Base-by-base conservation (phyloP, 2,113 vertebrate genomes). In the Tichodroma muraria region DNA sequence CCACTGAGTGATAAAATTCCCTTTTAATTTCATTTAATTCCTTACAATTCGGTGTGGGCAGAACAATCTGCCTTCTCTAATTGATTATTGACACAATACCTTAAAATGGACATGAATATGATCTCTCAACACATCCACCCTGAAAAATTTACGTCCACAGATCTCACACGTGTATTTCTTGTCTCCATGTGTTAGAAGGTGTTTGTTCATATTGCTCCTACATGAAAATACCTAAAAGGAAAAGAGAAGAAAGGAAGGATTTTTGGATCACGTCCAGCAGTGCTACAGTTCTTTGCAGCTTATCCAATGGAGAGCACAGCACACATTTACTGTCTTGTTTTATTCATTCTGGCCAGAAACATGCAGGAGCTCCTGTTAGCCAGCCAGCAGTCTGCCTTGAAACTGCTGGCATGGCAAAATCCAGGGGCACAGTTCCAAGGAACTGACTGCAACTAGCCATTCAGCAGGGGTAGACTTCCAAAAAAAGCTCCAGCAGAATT, bases 161-260 rank as follows among this genome's bases (percentile, higher is more conserved):
- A 99, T 99, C 97, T 99, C 99, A 61, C 99, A 99, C 20, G 99
- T 99, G 97, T 99, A 99, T 96, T 99, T 99, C 97, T 99, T 99
- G 97, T 99, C 99, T 12, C 99, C 99, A 4, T 99, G 99, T 27
- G 99, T 99, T 94, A 99, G 92, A 96, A 99, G 98, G 80, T 99
- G 99, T 90, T 99, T 99, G 98, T 99, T 99, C 99, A 99, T 99
- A 95, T 99, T 99, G 54, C 99, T 99, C 79, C 99, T 98, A 96
- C 99, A 99, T 60, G 99, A 99, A 97, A 99, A 99, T 40, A 99
- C 98, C 99, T 99, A 95, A n/a, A 92, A 69, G 19, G 45, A 66
- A 80, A 84, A 44, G 59, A 70, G 23, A 44, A 54, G 23, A 22
- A 86, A 72, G 33, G 25, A 71, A 88, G 10, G 13, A 6, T 2